phyloP scores from a whole-genome alignment of 2,113 vertebrate species.

The Ifrita kowaldi region DNA sequence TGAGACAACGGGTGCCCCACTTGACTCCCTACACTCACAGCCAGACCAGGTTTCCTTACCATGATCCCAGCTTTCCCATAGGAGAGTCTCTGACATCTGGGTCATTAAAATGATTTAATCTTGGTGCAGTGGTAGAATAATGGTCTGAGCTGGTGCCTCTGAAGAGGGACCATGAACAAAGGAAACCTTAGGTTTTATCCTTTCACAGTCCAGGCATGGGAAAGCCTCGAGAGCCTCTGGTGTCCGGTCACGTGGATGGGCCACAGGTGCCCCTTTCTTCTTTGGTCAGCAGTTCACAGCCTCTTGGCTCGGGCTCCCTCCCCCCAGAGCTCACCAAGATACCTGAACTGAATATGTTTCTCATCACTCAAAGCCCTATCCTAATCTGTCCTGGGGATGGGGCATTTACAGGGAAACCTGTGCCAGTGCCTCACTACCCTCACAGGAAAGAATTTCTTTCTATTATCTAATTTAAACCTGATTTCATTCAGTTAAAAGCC shows the following conservation, averaged over 20 bases:
- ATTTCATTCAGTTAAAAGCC: background rate
- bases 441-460: background rate
- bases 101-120: background rate
- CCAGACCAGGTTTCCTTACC: background rate
- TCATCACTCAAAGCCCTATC: background rate
- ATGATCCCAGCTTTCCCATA: background rate
- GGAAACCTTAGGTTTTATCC: background rate
- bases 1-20: background rate
- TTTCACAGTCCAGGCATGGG: background rate
- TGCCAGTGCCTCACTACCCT: background rate
- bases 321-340: accelerated
- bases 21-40: accelerated
- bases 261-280: background rate
- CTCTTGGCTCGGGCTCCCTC: background rate
- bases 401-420: background rate
- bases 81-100: background rate
- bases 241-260: background rate
- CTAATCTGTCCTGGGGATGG: background rate
- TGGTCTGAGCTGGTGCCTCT: accelerated
- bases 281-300: background rate
- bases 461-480: background rate
- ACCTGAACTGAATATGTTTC: background rate
- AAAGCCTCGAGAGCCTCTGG: background rate
- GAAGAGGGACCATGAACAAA: background rate
- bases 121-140: background rate